A percentile compares a stretch with the other conserved stretches of the same genome.
phyloP scores from a whole-genome alignment of 2,113 vertebrate genomes.

The Caretta caretta region DNA sequence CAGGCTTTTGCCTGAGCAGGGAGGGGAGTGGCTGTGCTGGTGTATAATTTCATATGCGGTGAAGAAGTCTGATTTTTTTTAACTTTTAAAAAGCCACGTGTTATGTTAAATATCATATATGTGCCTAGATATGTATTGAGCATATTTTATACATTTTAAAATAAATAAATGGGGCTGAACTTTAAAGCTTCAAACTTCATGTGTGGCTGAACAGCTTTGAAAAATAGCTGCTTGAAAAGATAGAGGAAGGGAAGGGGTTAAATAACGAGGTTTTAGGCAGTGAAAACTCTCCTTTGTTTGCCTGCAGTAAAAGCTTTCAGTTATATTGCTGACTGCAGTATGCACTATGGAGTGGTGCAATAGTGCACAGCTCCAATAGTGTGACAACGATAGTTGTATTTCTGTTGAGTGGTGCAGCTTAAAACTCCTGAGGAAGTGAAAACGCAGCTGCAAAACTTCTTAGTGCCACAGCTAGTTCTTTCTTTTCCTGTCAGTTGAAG shows the following conservation, averaged over 20 bases:
- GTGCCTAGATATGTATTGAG: accelerated
- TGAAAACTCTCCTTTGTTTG: not conserved
- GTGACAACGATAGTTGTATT: accelerated
- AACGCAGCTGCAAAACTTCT: not conserved
- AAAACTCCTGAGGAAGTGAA: not conserved
- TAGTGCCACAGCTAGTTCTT: not conserved
- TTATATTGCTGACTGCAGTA: accelerated
- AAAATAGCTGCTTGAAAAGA: accelerated
- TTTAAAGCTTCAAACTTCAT: accelerated
- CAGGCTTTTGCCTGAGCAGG: not conserved
- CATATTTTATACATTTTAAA: not conserved
- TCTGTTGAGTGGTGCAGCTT: not conserved
- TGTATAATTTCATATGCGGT: not conserved
- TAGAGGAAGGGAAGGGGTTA: not conserved
- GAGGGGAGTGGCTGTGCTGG: not conserved
- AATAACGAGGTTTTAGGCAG: not conserved
- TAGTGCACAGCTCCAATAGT: not conserved
- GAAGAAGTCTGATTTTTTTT: not conserved
- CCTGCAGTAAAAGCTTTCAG: accelerated
- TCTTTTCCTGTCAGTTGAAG: not conserved
- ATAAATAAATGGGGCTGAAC: accelerated
- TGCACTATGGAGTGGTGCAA: not conserved
- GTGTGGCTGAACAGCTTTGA: accelerated
- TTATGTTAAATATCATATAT: not conserved
- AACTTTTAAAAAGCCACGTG: not conserved